Conservation (phyloP, 2,888 invertebrate species). For the Spicauda simplicius region DNA sequence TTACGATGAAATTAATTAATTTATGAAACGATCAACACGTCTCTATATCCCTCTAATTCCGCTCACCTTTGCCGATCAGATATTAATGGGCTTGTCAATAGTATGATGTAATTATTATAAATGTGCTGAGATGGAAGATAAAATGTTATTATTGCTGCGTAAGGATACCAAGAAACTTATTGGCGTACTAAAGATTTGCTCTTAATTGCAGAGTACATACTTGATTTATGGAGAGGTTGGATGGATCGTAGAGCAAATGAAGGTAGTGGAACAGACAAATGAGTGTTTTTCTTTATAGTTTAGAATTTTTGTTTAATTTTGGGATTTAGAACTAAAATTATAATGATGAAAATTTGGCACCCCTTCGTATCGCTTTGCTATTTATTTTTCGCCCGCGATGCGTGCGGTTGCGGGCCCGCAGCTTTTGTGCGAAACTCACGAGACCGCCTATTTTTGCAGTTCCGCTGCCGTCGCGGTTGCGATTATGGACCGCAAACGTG, state of each 20-base stretch:
- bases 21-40: neutral
- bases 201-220: conserved; percentile 66
- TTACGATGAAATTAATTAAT: neutral
- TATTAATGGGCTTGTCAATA: conserved; percentile 78
- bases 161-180: conserved; percentile 54
- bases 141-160: conserved; percentile 67
- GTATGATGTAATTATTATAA: conserved; percentile 79
- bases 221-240: conserved; percentile 17
- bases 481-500: too few relatives aligned
- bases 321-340: too few relatives aligned
- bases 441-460: too few relatives aligned
- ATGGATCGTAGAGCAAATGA: neutral
- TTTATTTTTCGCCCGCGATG: too few relatives aligned
- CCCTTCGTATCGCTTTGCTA: too few relatives aligned
- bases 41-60: conserved; percentile 43
- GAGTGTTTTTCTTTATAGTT: too few relatives aligned
- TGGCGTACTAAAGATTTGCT: conserved; percentile 60
- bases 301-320: too few relatives aligned
- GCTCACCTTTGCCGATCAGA: conserved; percentile 49
- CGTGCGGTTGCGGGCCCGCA: too few relatives aligned
- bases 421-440: too few relatives aligned
- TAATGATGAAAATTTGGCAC: too few relatives aligned
- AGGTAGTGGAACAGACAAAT: neutral
- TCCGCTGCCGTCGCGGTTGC: too few relatives aligned
- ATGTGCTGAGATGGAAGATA: conserved; percentile 69